phyloP scores from a whole-genome alignment of 2,113 vertebrate genomes.

The Oryzias javanicus region DNA sequence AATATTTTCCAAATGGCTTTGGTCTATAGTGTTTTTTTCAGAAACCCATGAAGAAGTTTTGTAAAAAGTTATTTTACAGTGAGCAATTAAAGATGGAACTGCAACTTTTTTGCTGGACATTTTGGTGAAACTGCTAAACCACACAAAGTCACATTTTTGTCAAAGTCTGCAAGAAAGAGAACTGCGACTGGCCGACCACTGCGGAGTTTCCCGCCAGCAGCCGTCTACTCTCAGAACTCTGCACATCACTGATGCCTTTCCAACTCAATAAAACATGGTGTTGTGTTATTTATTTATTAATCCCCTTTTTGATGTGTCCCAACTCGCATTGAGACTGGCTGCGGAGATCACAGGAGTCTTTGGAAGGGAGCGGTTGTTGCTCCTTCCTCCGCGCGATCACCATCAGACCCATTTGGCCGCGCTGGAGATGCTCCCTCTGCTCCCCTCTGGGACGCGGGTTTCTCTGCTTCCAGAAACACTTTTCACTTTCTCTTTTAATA shows the following conservation, averaged over 20 bases:
- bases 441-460: constrained; percentile 35
- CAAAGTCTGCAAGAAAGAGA: background rate
- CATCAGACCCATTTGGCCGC: constrained; percentile 69
- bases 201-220: constrained; percentile 38
- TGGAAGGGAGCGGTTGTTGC: constrained; percentile 36
- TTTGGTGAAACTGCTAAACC: no score
- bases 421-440: constrained; percentile 56
- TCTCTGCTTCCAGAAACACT: constrained; percentile 54
- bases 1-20: no score
- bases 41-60: background rate
- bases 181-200: constrained; percentile 22
- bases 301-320: constrained; percentile 69
- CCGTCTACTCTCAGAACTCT: constrained; percentile 56
- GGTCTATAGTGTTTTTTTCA: background rate
- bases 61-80: no score
- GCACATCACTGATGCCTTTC: constrained; percentile 42
- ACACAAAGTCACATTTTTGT: background rate
- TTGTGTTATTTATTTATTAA: constrained; percentile 77
- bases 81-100: no score
- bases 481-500: constrained; percentile 60
- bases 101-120: no score
- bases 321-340: constrained; percentile 42
- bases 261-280: constrained; percentile 75
- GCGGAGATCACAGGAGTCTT: constrained; percentile 53
- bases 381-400: constrained; percentile 53